These are phyloP conservation scores for Nomia melanderi DNA, from an alignment of 1,140 invertebrate species.

Conservation along the genomic window DNA sequence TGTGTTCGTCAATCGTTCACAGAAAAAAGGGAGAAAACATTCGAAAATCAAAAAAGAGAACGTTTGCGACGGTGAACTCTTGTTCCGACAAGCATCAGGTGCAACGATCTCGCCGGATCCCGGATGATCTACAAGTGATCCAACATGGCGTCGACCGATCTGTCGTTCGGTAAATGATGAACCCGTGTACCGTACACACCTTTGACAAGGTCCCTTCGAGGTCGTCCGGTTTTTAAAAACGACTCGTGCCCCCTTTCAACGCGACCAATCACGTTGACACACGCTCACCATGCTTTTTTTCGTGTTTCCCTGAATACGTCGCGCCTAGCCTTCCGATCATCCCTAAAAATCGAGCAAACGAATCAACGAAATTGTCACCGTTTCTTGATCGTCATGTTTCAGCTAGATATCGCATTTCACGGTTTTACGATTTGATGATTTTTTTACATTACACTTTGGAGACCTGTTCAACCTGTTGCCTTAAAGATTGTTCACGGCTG, in stretches of 20 bases:
- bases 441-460: no score
- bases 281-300: background rate
- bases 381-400: no score
- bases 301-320: background rate
- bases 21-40: background rate
- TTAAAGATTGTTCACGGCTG: no score
- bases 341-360: no score
- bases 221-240: conserved; percentile 59
- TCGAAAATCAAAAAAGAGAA: background rate
- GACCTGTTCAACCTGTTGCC: no score
- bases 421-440: no score
- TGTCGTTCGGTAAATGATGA: conserved; percentile 79
- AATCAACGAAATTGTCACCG: no score
- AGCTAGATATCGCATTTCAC: no score
- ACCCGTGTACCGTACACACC: conserved; percentile 25
- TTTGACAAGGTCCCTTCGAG: conserved; percentile 59
- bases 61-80: background rate
- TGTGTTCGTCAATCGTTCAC: conserved; percentile 19
- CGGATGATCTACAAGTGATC: conserved; percentile 74
- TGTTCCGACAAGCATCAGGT: conserved; percentile 21
- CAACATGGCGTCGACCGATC: conserved; percentile 81
- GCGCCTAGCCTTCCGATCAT: no score
- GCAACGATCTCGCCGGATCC: conserved; percentile 50
- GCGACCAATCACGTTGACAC: background rate
- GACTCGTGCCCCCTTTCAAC: conserved; percentile 22